Conservation (phyloP, 1,140 invertebrate genomes). For the Homarus americanus region DNA sequence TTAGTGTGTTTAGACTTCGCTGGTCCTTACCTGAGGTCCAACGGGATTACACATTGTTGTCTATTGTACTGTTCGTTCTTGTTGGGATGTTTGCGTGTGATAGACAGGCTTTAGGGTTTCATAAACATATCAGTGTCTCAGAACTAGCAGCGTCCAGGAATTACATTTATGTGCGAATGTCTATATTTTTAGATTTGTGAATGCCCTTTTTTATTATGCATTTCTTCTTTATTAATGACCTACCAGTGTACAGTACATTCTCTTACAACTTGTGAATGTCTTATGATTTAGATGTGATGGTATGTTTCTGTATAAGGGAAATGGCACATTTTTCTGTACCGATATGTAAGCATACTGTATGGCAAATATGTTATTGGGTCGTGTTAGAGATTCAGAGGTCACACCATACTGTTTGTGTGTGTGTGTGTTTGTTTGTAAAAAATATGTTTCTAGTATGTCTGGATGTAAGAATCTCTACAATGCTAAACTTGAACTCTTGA, state of each 20-base stretch:
- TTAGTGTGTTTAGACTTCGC: slow-evolving; percentile 31
- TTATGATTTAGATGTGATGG: not conserved
- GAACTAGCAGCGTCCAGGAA: slow-evolving; percentile 38
- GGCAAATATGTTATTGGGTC: too few relatives aligned
- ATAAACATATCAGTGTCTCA: slow-evolving; percentile 55
- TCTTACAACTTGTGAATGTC: slow-evolving; percentile 2
- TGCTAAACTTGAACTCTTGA: too few relatives aligned
- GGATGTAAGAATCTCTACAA: too few relatives aligned
- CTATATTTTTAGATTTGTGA: slow-evolving; percentile 24
- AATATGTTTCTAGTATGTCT: too few relatives aligned
- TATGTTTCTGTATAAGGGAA: not conserved
- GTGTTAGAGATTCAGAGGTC: too few relatives aligned
- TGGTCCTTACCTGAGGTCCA: not conserved
- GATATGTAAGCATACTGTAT: too few relatives aligned
- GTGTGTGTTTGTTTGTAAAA: too few relatives aligned
- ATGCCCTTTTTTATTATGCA: slow-evolving; percentile 11
- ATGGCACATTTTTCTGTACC: not conserved
- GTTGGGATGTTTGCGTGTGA: slow-evolving; percentile 54
- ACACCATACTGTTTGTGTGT: too few relatives aligned
- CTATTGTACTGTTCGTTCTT: slow-evolving; percentile 52
- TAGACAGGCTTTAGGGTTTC: slow-evolving; percentile 53
- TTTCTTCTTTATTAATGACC: slow-evolving; percentile 8
- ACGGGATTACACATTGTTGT: slow-evolving; percentile 49
- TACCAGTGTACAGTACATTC: not conserved
- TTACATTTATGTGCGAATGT: slow-evolving; percentile 45